phyloP scores from a whole-genome alignment of 1,140 invertebrate genomes.

The Pseudoatta argentina region DNA sequence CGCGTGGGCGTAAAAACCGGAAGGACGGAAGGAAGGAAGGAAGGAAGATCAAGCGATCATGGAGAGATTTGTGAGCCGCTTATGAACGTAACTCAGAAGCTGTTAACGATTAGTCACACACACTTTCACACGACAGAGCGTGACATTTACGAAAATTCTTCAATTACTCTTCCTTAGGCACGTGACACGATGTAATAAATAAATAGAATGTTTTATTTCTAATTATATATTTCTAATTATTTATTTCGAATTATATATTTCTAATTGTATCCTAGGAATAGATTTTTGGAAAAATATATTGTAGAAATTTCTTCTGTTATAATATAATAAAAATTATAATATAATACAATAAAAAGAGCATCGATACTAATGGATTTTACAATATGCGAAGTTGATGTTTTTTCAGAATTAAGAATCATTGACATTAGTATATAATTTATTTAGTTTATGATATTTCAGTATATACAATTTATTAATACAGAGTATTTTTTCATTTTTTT shows the following conservation, averaged over 20 bases:
- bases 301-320: too few relatives aligned
- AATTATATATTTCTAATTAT: neutral
- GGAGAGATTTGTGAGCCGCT: neutral
- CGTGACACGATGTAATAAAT: neutral
- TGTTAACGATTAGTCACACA: neutral
- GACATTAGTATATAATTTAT: neutral
- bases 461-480: neutral
- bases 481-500: neutral
- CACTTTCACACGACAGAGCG: neutral
- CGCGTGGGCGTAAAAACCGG: conserved; percentile 42
- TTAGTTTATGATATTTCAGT: neutral
- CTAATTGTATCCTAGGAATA: neutral
- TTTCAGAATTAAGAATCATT: neutral
- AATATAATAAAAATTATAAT: too few relatives aligned
- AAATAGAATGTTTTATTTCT: neutral
- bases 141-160: neutral
- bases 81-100: neutral
- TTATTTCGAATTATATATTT: neutral
- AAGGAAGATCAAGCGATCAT: neutral
- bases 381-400: neutral
- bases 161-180: neutral
- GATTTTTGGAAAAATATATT: conserved; percentile 2
- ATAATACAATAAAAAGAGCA: neutral
- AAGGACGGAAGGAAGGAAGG: conserved; percentile 4
- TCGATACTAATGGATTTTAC: neutral